Percentiles rank a stretch among this genome's conserved stretches.
These are phyloP conservation scores for Pseudocheirus occidentalis DNA, from an alignment of 2,797 vertebrate genomes.

Conservation along the genomic window DNA sequence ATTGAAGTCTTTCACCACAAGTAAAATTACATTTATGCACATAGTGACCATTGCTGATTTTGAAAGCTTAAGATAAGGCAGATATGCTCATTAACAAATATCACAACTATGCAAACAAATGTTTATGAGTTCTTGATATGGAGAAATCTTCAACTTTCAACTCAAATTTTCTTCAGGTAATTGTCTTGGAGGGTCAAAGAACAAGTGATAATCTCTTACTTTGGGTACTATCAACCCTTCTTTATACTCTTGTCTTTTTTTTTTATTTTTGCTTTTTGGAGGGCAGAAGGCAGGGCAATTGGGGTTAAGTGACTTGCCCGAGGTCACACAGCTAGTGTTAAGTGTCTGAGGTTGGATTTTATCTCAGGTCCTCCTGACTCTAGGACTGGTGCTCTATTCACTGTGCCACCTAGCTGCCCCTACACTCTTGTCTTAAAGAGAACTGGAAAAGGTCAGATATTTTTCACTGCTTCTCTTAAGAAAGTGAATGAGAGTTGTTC, in stretches of 20 bases:
- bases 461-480: not conserved
- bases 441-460: not conserved
- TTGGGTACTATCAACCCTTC: not conserved
- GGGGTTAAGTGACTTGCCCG: too few relatives aligned
- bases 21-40: not conserved
- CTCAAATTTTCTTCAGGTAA: not conserved
- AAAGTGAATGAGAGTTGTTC: not conserved
- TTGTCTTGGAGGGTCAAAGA: not conserved
- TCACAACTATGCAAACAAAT: not conserved
- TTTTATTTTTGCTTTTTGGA: too few relatives aligned
- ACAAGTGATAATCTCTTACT: not conserved
- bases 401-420: too few relatives aligned
- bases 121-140: not conserved
- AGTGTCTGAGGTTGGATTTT: too few relatives aligned
- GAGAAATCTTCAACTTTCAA: not conserved
- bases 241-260: not conserved
- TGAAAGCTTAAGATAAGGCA: not conserved
- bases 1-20: not conserved
- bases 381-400: too few relatives aligned
- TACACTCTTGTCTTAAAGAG: not conserved
- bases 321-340: too few relatives aligned
- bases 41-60: not conserved
- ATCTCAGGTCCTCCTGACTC: too few relatives aligned
- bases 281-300: too few relatives aligned
- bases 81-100: not conserved